phyloP scores from a whole-genome alignment of 2,888 invertebrate genomes.

The Acleris cristana region DNA sequence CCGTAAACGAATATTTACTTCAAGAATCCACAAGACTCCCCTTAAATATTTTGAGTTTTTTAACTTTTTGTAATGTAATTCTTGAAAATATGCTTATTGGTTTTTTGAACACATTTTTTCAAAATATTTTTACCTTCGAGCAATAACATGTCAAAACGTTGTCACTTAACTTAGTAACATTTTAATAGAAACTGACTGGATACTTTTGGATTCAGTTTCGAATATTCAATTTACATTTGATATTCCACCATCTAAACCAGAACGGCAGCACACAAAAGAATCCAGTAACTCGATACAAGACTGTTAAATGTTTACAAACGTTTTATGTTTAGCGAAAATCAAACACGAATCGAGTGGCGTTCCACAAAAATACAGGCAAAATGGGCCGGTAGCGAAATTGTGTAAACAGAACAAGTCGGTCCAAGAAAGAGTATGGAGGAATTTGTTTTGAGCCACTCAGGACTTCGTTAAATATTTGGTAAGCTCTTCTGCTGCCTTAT shows the following conservation, averaged over 20 bases:
- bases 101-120: too few relatives aligned
- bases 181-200: too few relatives aligned
- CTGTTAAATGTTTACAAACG: constrained; percentile 77
- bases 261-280: constrained; percentile 57
- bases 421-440: constrained; percentile 74
- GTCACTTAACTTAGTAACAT: too few relatives aligned
- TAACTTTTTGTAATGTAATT: too few relatives aligned
- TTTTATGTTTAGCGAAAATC: constrained; percentile 78
- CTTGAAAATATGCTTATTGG: too few relatives aligned
- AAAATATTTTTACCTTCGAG: too few relatives aligned
- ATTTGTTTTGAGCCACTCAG: constrained; percentile 83
- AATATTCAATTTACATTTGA: too few relatives aligned
- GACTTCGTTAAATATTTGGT: constrained; percentile 79
- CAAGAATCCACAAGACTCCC: background rate
- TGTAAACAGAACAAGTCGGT: constrained; percentile 75
- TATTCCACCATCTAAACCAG: too few relatives aligned
- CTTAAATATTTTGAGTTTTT: too few relatives aligned
- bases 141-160: too few relatives aligned
- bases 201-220: too few relatives aligned
- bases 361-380: constrained; percentile 71
- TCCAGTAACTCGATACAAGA: constrained; percentile 74
- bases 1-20: constrained; percentile 11
- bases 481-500: constrained; percentile 69
- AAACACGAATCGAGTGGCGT: constrained; percentile 78
- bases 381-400: constrained; percentile 72